Base-by-base conservation (phyloP, 2,888 invertebrate species). In the Psylliodes chrysocephalus region DNA sequence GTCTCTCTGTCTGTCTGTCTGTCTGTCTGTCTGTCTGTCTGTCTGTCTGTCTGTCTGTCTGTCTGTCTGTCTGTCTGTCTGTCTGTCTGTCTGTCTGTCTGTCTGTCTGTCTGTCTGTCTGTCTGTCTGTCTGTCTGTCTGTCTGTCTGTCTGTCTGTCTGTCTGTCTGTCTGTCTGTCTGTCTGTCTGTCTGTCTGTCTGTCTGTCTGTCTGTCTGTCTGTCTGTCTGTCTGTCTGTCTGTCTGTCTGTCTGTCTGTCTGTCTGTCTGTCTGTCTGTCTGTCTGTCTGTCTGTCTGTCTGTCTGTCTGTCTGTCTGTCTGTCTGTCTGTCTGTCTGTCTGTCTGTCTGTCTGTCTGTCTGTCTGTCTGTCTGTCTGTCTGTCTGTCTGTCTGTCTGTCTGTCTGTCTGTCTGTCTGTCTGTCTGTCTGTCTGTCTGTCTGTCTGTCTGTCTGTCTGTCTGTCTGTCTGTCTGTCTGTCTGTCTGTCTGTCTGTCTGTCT, bases 11-110 rank as follows among this genome's bases (percentile, higher is more conserved):
- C 42, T 42, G 18, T 42, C 42, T 42, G 18, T 42, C 42, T 42
- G 18, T 42, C 42, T 42, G 18, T 42, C 42, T 42, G 18, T 42
- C 42, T 42, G 18, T 42, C 42, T 42, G 18, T 42, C 42, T 42
- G 18, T 42, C 42, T 42, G 18, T 42, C 42, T 42, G 18, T 42
- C 42, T 42, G 18, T 42, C 42, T 42, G 18, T 42, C 42, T 42
- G 18, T 42, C 42, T 42, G 18, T 42, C 42, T 42, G 18, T 42
- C 42, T 42, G 18, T 42, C 42, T 42, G 18, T 42, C 42, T 42
- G 18, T 42, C 42, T 42, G 18, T 42, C 42, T 42, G 18, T 42
- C 42, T 42, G 18, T 42, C 42, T 42, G 18, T 42, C 42, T 42
- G 18, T 42, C 42, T 42, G 18, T 42, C 42, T 42, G 18, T 42